These are phyloP conservation scores for Hydropsyche tenuis DNA, from an alignment of 1,140 invertebrate genomes.

Conservation along the genomic window DNA sequence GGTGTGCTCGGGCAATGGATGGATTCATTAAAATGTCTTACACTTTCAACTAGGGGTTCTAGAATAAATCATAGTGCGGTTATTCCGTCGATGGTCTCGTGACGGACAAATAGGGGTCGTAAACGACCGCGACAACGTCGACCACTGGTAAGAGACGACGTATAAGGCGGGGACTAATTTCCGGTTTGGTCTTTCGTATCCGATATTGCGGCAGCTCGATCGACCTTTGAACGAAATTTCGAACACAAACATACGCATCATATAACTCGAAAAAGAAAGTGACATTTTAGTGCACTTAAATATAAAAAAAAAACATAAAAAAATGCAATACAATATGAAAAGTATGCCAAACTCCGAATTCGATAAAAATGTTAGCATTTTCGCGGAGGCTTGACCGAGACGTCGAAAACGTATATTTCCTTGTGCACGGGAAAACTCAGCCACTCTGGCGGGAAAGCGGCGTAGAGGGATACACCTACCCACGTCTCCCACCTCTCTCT, in stretches of 20 bases:
- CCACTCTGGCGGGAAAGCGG: neutral
- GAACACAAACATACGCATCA: too few species aligned
- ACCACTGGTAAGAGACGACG: slow-evolving; percentile 1
- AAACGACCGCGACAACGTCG: slow-evolving; percentile 26
- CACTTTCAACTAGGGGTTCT: too few species aligned
- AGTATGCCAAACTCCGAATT: neutral
- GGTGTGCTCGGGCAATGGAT: too few species aligned
- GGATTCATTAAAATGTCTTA: too few species aligned
- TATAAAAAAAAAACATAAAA: too few species aligned
- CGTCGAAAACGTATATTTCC: too few species aligned
- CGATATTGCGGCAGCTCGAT: slow-evolving; percentile 3
- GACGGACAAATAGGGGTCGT: slow-evolving; percentile 34
- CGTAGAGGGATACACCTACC: neutral
- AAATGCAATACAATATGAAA: neutral
- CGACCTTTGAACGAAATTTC: too few species aligned
- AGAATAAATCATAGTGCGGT: neutral
- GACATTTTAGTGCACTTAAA: neutral
- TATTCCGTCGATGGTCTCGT: neutral
- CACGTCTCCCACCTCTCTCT: neutral
- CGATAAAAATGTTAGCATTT: neutral
- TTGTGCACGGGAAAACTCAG: too few species aligned
- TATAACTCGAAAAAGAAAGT: too few species aligned
- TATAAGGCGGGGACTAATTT: slow-evolving; percentile 34
- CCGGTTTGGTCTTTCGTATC: slow-evolving; percentile 28
- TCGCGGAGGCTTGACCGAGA: neutral